These are phyloP conservation scores for Eurystomus gularis DNA, from an alignment of 2,113 vertebrate genomes.

Conservation along the genomic window DNA sequence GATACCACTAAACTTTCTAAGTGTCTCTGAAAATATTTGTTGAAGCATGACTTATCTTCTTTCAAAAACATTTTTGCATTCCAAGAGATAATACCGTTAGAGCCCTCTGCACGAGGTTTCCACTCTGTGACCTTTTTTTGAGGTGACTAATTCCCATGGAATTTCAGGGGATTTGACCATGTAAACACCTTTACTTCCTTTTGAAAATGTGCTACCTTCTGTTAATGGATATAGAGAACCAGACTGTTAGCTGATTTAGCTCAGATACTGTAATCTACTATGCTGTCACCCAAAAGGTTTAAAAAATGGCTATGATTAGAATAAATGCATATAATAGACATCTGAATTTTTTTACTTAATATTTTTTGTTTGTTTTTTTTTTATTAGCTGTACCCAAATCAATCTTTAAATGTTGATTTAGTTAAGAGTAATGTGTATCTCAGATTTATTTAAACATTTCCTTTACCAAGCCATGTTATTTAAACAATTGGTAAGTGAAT, in stretches of 20 bases:
- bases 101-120: background rate
- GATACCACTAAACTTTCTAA: background rate
- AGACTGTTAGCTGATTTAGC: background rate
- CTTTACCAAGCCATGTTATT: constrained; percentile 22
- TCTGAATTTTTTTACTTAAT: background rate
- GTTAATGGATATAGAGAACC: background rate
- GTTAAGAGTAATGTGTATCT: constrained; percentile 40
- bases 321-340: background rate
- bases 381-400: constrained; percentile 23
- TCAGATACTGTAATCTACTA: background rate
- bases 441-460: constrained; percentile 60
- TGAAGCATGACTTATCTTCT: constrained; percentile 25
- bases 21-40: constrained; percentile 33
- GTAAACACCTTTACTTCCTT: background rate
- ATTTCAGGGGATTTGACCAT: background rate
- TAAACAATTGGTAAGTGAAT: constrained; percentile 36
- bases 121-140: background rate
- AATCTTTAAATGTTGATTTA: constrained; percentile 36
- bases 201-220: background rate
- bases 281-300: background rate
- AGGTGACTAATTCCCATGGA: background rate
- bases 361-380: background rate
- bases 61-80: constrained; percentile 45
- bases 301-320: background rate
- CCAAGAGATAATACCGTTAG: background rate